phyloP scores from a whole-genome alignment of 2,888 invertebrate genomes.

The Drosophila barbarae region DNA sequence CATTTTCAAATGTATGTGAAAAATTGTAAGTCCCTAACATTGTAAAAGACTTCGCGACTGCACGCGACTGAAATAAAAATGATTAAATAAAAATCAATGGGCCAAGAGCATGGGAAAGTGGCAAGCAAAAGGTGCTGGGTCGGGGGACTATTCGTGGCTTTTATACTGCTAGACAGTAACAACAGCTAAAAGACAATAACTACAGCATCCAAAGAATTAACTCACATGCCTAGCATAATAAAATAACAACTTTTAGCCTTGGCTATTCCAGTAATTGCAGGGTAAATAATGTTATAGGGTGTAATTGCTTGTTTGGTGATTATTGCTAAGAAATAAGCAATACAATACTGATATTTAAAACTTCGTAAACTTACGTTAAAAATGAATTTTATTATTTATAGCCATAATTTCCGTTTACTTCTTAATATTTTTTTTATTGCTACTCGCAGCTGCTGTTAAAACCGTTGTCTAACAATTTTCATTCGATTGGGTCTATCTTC shows the following conservation, averaged over 20 bases:
- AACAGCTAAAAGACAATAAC: slow-evolving; percentile 15
- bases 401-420: no score
- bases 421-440: no score
- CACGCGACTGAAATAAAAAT: slow-evolving; percentile 68
- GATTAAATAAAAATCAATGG: slow-evolving; percentile 40
- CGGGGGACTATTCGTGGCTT: slow-evolving; percentile 16
- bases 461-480: no score
- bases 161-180: slow-evolving; percentile 28
- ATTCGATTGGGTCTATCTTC: no score
- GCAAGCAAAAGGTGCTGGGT: background rate
- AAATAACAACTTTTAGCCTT: slow-evolving; percentile 56
- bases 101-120: slow-evolving; percentile 1
- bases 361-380: no score
- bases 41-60: no score
- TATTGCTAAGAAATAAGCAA: background rate
- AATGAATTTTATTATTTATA: no score
- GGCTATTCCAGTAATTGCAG: slow-evolving; percentile 2
- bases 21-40: no score
- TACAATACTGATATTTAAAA: no score
- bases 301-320: background rate
- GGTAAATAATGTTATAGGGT: no score
- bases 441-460: no score
- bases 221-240: slow-evolving; percentile 71
- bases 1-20: no score
- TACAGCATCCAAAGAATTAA: slow-evolving; percentile 54